These are phyloP conservation scores for Myotis brandtii DNA, from an alignment of 2,113 vertebrate species.

Conservation along the genomic window DNA sequence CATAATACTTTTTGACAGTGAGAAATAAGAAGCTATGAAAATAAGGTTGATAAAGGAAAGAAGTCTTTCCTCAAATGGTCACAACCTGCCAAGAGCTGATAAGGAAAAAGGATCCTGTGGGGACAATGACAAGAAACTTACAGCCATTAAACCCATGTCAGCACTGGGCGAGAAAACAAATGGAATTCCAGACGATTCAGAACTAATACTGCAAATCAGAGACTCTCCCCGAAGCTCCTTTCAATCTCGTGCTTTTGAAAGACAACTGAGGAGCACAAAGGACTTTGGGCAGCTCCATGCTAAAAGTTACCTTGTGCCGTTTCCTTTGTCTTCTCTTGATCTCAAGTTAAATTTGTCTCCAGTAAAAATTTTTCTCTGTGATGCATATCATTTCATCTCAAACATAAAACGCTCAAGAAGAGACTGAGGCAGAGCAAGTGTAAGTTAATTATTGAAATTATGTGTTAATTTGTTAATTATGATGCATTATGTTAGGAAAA, in stretches of 20 bases:
- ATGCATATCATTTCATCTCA: not conserved
- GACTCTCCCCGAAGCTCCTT: not conserved
- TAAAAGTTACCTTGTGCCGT: not conserved
- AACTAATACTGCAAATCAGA: conserved; percentile 51
- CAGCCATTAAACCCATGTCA: conserved; percentile 31
- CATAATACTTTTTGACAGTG: conserved; percentile 71
- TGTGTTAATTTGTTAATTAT: conserved; percentile 35
- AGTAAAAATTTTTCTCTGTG: not conserved
- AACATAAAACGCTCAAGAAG: not conserved
- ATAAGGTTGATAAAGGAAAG: conserved; percentile 73
- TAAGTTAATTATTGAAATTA: conserved; percentile 49
- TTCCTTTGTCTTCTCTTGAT: not conserved
- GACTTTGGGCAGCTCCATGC: not conserved
- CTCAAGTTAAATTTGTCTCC: conserved; percentile 34
- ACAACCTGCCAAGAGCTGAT: conserved; percentile 69
- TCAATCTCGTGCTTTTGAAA: conserved; percentile 32
- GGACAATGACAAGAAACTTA: conserved; percentile 65
- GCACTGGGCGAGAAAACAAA: conserved; percentile 55
- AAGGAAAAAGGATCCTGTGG: conserved; percentile 56
- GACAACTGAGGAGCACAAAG: conserved; percentile 18
- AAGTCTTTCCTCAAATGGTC: conserved; percentile 72
- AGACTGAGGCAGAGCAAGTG: not conserved
- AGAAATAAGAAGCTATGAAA: conserved; percentile 76
- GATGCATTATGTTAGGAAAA: not conserved
- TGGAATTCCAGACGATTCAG: conserved; percentile 52